Percentiles rank a stretch among this genome's conserved stretches.
Conservation (phyloP, 1,140 invertebrate species). For the Achroia grisella region DNA sequence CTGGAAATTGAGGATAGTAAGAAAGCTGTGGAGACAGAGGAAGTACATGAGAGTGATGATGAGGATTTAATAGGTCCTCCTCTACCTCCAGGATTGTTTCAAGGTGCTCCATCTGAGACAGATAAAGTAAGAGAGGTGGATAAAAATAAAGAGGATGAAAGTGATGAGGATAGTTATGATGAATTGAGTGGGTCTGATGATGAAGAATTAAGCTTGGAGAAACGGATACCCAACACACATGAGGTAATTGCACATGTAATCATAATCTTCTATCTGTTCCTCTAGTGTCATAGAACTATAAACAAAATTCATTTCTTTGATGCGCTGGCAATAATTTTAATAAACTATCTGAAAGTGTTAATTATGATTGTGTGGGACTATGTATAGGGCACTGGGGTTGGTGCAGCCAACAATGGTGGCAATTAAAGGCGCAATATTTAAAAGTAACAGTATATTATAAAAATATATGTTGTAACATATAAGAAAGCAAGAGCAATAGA, state of each 20-base stretch:
- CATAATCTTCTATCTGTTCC: too few relatives aligned
- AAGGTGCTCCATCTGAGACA: slow-evolving; percentile 21
- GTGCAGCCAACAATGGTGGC: too few relatives aligned
- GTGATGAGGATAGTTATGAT: slow-evolving; percentile 68
- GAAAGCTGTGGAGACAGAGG: slow-evolving; percentile 10
- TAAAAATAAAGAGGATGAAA: slow-evolving; percentile 22
- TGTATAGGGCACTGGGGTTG: too few relatives aligned
- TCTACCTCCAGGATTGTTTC: slow-evolving; percentile 19
- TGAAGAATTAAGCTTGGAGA: slow-evolving; percentile 70
- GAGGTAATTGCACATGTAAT: slow-evolving; percentile 73
- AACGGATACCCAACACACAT: slow-evolving; percentile 84
- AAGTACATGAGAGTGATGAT: slow-evolving; percentile 16
- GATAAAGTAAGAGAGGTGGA: slow-evolving; percentile 14
- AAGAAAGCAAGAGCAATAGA: too few relatives aligned
- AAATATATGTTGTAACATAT: too few relatives aligned
- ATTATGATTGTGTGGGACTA: too few relatives aligned
- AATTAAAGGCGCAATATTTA: too few relatives aligned
- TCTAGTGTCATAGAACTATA: too few relatives aligned
- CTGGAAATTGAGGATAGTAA: slow-evolving; percentile 29
- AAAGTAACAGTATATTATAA: too few relatives aligned
- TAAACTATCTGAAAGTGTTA: too few relatives aligned
- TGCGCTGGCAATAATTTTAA: too few relatives aligned
- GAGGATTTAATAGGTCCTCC: slow-evolving; percentile 41
- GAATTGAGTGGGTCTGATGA: slow-evolving; percentile 74
- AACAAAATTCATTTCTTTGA: too few relatives aligned